A percentile compares a stretch with the other conserved stretches of the same genome.
phyloP scores from a whole-genome alignment of 2,113 vertebrate genomes.

The Onychorhynchus coronatus region DNA sequence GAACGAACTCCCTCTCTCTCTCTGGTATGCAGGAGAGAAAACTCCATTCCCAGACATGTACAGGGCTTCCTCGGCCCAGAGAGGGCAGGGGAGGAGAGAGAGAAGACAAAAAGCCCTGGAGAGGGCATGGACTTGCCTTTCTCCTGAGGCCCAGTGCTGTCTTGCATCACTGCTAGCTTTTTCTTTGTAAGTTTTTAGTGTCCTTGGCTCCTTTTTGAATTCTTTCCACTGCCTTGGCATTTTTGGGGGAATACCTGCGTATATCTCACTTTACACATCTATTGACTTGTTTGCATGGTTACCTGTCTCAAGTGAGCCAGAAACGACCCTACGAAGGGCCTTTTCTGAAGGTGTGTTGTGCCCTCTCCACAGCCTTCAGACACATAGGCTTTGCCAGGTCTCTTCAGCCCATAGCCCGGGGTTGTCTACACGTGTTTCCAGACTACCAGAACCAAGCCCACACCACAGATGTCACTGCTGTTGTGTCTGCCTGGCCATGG shows the following conservation, averaged over 20 bases:
- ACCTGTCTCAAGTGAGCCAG: accelerated
- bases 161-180: neutral
- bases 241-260: neutral
- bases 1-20: neutral
- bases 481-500: neutral
- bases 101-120: neutral
- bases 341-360: neutral
- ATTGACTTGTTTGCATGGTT: neutral
- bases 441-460: neutral
- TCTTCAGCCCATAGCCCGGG: neutral
- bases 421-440: too few relatives aligned
- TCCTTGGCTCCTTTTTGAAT: neutral
- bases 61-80: neutral
- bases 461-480: neutral
- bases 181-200: neutral
- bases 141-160: neutral
- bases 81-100: neutral
- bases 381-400: neutral
- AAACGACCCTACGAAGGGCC: neutral
- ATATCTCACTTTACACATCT: neutral
- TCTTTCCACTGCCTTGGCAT: neutral
- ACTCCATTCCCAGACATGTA: neutral
- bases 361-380: neutral
- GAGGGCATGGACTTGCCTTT: neutral
- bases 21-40: neutral